phyloP scores from a whole-genome alignment of 2,888 invertebrate species.

The Hypomecis atomaria region DNA sequence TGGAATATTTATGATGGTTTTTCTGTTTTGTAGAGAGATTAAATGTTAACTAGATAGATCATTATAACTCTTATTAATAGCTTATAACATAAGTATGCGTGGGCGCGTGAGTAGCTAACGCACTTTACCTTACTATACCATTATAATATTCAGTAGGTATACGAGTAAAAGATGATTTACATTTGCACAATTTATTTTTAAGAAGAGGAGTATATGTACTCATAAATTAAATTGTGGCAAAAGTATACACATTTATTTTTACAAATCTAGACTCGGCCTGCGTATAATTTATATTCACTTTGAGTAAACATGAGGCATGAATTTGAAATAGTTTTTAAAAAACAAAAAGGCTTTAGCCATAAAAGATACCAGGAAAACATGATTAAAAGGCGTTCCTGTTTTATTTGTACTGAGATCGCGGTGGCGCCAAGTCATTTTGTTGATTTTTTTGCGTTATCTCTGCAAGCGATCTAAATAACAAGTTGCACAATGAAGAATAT shows the following conservation, averaged over 20 bases:
- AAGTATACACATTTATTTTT: neutral
- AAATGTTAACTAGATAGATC: neutral
- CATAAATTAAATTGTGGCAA: neutral
- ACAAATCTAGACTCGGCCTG: neutral
- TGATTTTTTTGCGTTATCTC: neutral
- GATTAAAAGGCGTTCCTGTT: neutral
- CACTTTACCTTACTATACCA: too few relatives aligned
- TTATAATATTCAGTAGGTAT: too few relatives aligned
- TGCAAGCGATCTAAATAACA: slow-evolving; percentile 9
- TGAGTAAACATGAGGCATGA: neutral
- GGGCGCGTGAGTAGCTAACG: too few relatives aligned
- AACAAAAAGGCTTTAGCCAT: neutral
- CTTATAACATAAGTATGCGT: too few relatives aligned
- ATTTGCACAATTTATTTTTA: neutral
- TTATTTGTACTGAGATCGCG: neutral
- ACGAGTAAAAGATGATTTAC: neutral
- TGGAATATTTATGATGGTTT: neutral
- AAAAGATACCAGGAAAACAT: slow-evolving; percentile 6
- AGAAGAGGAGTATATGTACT: neutral
- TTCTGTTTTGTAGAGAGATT: neutral
- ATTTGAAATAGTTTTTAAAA: neutral
- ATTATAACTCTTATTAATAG: too few relatives aligned
- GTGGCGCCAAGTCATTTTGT: slow-evolving; percentile 1
- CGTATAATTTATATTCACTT: too few relatives aligned
- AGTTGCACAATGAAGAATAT: slow-evolving; percentile 6